Evolutionary conservation across 2,113 vertebrate genomes (phyloP).

Genomic region (Labrus mixtus): DNA sequence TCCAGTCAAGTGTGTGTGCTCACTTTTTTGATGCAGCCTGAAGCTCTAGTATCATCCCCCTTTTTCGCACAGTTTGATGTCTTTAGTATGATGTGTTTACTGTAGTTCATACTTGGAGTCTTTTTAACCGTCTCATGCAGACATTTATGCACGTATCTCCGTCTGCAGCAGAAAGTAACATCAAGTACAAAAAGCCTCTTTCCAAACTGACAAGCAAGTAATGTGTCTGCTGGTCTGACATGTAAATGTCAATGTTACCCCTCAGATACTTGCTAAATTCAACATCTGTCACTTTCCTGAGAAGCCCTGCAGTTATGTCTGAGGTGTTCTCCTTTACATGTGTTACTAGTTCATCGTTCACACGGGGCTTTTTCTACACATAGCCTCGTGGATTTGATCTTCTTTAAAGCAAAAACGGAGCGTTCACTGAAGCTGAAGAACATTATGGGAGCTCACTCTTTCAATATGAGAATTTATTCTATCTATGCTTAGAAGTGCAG

Average conservation of each 20-base stretch:
- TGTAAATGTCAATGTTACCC: constrained; percentile 67
- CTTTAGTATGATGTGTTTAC: neutral
- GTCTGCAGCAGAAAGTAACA: neutral
- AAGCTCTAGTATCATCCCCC: neutral
- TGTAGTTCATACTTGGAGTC: no score
- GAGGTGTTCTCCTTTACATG: constrained; percentile 20
- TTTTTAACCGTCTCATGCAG: neutral
- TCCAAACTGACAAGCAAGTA: constrained; percentile 43
- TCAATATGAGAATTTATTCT: no score
- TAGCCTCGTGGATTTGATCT: neutral
- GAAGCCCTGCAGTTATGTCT: constrained; percentile 19
- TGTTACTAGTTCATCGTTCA: constrained; percentile 10
- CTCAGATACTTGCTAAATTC: constrained; percentile 77
- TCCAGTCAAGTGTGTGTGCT: neutral
- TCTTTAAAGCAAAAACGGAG: neutral
- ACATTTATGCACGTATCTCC: neutral
- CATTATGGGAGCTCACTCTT: neutral
- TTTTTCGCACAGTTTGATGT: neutral
- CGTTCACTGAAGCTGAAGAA: neutral
- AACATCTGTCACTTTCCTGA: constrained; percentile 53
- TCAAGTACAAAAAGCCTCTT: neutral
- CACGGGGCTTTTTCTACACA: constrained; percentile 8
- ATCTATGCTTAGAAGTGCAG: no score
- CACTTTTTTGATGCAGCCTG: neutral
- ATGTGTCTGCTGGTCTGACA: constrained; percentile 21